Base-by-base conservation (phyloP, 2,797 vertebrate genomes). In the Sebastes reedi region DNA sequence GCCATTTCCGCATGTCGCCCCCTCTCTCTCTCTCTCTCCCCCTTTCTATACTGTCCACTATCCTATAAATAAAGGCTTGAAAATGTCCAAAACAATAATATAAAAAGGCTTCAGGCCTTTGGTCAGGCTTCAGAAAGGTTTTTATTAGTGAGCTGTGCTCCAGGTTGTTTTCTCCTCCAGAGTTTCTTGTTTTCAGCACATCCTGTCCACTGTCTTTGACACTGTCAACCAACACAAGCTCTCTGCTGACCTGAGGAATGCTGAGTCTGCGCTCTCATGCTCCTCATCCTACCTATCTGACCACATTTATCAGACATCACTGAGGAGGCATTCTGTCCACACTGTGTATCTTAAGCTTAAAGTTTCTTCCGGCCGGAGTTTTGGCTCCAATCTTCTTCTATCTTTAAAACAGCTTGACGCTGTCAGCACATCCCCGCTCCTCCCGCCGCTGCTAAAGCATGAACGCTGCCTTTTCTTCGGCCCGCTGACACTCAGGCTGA, bases 401-500 rank as follows among this genome's bases (percentile, higher is more conserved):
- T 16, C 69, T 46, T 64, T 58, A 72, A 52, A 83, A 61, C 62
- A 81, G 77, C 70, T 78, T 76, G 52, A 80, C 10, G 11, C 50
- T 75, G 86, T 84, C 90, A 87, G 78, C 83, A 81, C 60, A 61
- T 64, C 32, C 20, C 24, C 1, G 0, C 30, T 77, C 80, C 70
- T 75, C 52, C 69, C 61, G 58, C 50, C 69, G 10, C 66, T 32
- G 59, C 71, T 69, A 52, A 56, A 74, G 46, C 65, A 66, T 69
- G 72, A 73, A 56, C 29, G 42, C 67, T 77, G 42, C 27, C 42
- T 83, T 86, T 85, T 76, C 70, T 72, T 80, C 74, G 76, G 58
- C 69, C 75, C 74, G 76, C 61, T 29, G 78, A 88, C 76, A 77
- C 68, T n/a, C 42, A 42, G 56, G 16, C 64, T 58, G 56, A 67